Evolutionary conservation across 2,113 vertebrate genomes (phyloP), one percentile per base, ranked within the genome.

Genomic region (Larimichthys polyactis): DNA sequence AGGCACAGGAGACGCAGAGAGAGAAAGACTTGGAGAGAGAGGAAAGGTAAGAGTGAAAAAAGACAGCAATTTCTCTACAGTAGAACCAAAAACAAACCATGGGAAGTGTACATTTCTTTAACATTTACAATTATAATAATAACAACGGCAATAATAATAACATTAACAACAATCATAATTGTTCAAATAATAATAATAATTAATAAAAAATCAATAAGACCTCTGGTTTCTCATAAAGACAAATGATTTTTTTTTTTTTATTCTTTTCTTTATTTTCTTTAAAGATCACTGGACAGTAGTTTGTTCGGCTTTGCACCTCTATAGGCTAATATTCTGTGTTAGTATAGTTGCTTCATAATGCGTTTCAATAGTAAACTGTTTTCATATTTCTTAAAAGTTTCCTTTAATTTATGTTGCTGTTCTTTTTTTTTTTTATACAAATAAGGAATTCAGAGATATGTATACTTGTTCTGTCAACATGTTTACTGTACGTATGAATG

Each of bases 91-190:
- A 90, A 90, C 90, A 92, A 93, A 90, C 82, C 87, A 87, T 94
- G 92, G 74, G 77, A 93, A 92, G 90, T 93, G 89, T 94, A 96
- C 95, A 95, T 87, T 95, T 94, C 89, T 87, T 87, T 87, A 94
- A 95, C 94, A 95, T 95, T 95, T 95, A 96, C 94, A 96, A 93
- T 93, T 94, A 86, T 95, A 94, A 95, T 94, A 94, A 95, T 92
- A 96, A 93, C 90, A 95, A 94, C 91, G 71, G 73, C 91, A 90
- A 93, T 93, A 94, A 94, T 93, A 94, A 93, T 90, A 94, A 95
- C 91, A 94, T 89, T 94, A 95, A 94, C 93, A 94, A 94, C 93
- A 93, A 94, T 95, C 87, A 92, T 87, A 95, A 94, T 92, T 92
- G 87, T 94, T 90, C 89, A 94, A 95, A 94, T 88, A 92, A 94